Conservation (phyloP, 2,113 vertebrate genomes). For the Coptodon rendalli region DNA sequence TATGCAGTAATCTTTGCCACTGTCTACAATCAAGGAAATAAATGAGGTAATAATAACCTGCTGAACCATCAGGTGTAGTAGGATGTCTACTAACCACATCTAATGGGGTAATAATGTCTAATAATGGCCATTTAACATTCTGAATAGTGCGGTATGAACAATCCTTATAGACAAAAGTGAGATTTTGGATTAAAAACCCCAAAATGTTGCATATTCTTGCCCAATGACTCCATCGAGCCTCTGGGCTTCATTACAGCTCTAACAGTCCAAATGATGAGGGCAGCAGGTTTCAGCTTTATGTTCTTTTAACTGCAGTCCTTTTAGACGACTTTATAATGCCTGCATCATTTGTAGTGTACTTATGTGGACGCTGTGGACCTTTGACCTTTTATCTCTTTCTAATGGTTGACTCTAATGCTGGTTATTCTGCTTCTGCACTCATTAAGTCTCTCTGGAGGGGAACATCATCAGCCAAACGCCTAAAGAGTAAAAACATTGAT, state of each 20-base stretch:
- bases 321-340: not conserved
- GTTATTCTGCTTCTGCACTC: not conserved
- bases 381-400: not conserved
- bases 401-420: not conserved
- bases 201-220: not conserved
- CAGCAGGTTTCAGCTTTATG: not conserved
- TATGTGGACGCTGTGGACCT: not conserved
- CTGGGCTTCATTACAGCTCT: not conserved
- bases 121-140: not conserved
- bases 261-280: not conserved
- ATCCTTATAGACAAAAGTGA: not conserved
- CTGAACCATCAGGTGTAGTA: not conserved
- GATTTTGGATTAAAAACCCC: not conserved
- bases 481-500: not conserved
- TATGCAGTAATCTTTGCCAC: not conserved
- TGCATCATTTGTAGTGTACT: not conserved
- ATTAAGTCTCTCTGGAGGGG: slow-evolving; percentile 1
- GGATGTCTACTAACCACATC: not conserved
- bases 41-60: rapidly evolving
- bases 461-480: slow-evolving; percentile 2
- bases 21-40: not conserved
- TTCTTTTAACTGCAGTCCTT: not conserved
- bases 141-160: not conserved
- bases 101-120: not conserved
- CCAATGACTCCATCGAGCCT: not conserved